Evolutionary conservation across 1,140 invertebrate species (phyloP).

Genomic region (Ericerus pela): DNA sequence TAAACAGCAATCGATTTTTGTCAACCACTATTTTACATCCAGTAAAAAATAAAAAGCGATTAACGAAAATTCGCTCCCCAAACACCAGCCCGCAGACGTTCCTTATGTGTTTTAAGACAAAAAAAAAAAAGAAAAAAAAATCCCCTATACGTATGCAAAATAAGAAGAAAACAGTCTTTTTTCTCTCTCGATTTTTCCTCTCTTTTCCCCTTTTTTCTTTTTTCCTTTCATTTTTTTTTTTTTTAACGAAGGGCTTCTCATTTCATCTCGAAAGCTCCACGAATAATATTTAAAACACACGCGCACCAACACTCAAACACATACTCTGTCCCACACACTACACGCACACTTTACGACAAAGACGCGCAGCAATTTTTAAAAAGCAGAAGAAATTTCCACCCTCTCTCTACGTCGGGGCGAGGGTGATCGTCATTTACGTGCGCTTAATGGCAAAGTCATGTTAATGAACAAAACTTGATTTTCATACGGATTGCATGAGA

Average conservation of each 20-base stretch:
- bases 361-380: slow-evolving; percentile 8
- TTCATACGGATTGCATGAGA: slow-evolving; percentile 9
- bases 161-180: slow-evolving; percentile 10
- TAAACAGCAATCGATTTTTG: no score
- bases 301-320: no score
- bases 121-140: no score
- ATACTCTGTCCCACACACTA: no score
- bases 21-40: no score
- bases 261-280: slow-evolving; percentile 4
- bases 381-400: slow-evolving; percentile 5
- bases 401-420: neutral
- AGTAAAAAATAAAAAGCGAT: no score
- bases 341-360: neutral
- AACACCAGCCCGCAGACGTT: neutral
- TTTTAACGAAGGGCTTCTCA: slow-evolving; percentile 7
- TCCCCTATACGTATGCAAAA: slow-evolving; percentile 10
- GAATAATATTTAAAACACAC: slow-evolving; percentile 9
- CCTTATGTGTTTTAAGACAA: slow-evolving; percentile 1
- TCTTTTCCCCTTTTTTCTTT: neutral
- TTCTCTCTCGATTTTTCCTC: neutral
- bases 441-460: slow-evolving; percentile 20
- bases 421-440: slow-evolving; percentile 16
- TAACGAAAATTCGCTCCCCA: neutral
- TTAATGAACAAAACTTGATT: slow-evolving; percentile 20
- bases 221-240: neutral